A percentile compares a stretch with the other conserved stretches of the same genome.
phyloP scores from a whole-genome alignment of 1,140 invertebrate species.

The Choristoneura fumiferana region DNA sequence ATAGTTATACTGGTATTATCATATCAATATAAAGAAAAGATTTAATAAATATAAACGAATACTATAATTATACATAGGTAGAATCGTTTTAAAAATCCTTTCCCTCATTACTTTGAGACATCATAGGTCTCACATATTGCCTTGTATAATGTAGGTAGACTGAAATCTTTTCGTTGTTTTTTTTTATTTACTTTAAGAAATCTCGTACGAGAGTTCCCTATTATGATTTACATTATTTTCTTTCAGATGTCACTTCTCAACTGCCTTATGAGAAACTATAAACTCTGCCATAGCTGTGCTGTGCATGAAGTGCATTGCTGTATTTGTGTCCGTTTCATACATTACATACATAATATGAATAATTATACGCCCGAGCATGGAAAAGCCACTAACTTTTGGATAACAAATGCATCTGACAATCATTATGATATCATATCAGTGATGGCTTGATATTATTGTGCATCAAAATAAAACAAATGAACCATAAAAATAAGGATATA shows the following conservation, averaged over 20 bases:
- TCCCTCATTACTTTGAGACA: too few species aligned
- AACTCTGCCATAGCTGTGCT: slow-evolving; percentile 74
- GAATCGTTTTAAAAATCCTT: too few species aligned
- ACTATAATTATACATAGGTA: too few species aligned
- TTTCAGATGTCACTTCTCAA: slow-evolving; percentile 93
- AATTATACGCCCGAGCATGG: slow-evolving; percentile 42
- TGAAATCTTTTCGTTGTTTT: too few species aligned
- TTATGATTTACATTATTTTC: slow-evolving; percentile 65
- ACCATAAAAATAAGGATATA: too few species aligned
- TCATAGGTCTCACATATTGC: too few species aligned
- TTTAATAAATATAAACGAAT: too few species aligned
- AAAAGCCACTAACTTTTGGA: slow-evolving; percentile 35
- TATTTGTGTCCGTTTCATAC: slow-evolving; percentile 48
- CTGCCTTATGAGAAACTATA: slow-evolving; percentile 94
- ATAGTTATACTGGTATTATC: too few species aligned
- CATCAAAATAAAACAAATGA: slow-evolving; percentile 6
- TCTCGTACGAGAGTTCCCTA: not conserved
- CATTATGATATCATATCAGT: not conserved
- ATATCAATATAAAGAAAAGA: too few species aligned
- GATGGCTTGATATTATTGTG: not conserved
- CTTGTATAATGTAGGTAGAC: too few species aligned
- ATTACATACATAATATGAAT: slow-evolving; percentile 34
- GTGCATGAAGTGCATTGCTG: slow-evolving; percentile 72
- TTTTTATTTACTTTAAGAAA: not conserved
- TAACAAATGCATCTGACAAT: not conserved